Percentiles rank a stretch among this genome's conserved stretches.
Evolutionary conservation across 2,797 vertebrate genomes (phyloP).

Genomic region (Chromobotia macracanthus): DNA sequence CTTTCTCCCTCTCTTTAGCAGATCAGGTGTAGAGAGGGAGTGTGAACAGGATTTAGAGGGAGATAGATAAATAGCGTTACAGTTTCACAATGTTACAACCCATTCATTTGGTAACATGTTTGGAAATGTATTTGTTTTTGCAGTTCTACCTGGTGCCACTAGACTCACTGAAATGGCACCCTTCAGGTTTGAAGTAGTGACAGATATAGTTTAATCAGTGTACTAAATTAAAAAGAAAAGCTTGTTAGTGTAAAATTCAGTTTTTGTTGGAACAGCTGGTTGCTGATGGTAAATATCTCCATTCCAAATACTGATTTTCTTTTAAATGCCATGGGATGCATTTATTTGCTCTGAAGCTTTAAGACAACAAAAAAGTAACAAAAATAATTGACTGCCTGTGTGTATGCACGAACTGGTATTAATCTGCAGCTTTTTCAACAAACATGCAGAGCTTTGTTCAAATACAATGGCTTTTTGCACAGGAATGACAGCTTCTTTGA

Average conservation of each 20-base stretch:
- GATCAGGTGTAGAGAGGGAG: background rate
- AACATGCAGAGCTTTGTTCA: conserved; percentile 39
- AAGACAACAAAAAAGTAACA: background rate
- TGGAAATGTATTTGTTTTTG: background rate
- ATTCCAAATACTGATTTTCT: background rate
- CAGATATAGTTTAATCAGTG: background rate
- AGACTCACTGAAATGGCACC: background rate
- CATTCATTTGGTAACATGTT: background rate
- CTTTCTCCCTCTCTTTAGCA: background rate
- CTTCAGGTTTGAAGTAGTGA: background rate
- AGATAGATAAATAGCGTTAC: background rate
- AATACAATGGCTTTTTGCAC: conserved; percentile 25
- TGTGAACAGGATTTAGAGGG: background rate
- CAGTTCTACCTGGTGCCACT: background rate
- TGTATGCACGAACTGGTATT: conserved; percentile 1
- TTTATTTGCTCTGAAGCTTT: conserved; percentile 12
- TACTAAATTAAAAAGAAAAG: background rate
- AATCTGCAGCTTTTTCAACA: conserved; percentile 25
- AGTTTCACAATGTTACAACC: background rate
- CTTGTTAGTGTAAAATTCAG: background rate
- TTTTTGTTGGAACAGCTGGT: background rate
- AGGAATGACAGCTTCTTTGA: conserved; percentile 29
- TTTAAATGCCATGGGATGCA: background rate
- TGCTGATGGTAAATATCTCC: background rate
- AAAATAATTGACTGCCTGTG: conserved; percentile 1